Percentiles rank a stretch among this genome's conserved stretches.
phyloP scores from a whole-genome alignment of 2,113 vertebrate genomes.

The Odontophorus gujanensis region DNA sequence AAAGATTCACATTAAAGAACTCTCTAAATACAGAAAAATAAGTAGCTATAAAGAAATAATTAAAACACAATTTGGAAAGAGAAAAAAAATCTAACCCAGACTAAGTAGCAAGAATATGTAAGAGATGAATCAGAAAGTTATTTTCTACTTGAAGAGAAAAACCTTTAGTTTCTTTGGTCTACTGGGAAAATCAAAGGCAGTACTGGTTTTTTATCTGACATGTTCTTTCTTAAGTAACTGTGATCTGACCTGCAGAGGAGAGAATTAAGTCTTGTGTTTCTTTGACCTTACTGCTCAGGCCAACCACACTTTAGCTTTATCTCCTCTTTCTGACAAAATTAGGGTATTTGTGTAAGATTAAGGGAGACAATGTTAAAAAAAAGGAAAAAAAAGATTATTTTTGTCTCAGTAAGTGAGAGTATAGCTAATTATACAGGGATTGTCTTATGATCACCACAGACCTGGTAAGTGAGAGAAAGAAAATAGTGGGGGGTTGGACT shows the following conservation, averaged over 20 bases:
- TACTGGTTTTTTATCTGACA: constrained; percentile 1
- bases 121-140: constrained; percentile 3
- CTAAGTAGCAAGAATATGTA: not conserved
- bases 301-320: not conserved
- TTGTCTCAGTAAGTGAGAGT: not conserved
- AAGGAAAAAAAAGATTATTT: not conserved
- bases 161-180: not conserved
- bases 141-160: constrained; percentile 28
- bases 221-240: not conserved
- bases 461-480: not conserved
- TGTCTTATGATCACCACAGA: not conserved
- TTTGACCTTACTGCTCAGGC: not conserved
- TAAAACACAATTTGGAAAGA: not conserved
- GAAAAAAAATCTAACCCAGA: constrained; percentile 1
- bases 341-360: not conserved
- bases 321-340: not conserved
- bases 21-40: not conserved
- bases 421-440: not conserved
- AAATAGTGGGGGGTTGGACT: not conserved
- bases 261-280: not conserved
- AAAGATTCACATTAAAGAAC: not conserved
- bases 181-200: constrained; percentile 19
- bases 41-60: not conserved
- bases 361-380: not conserved
- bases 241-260: constrained; percentile 14